Percentiles rank a stretch among this genome's conserved stretches.
These are phyloP conservation scores for Heliothis subflexa DNA, from an alignment of 1,140 invertebrate species.

Conservation along the genomic window DNA sequence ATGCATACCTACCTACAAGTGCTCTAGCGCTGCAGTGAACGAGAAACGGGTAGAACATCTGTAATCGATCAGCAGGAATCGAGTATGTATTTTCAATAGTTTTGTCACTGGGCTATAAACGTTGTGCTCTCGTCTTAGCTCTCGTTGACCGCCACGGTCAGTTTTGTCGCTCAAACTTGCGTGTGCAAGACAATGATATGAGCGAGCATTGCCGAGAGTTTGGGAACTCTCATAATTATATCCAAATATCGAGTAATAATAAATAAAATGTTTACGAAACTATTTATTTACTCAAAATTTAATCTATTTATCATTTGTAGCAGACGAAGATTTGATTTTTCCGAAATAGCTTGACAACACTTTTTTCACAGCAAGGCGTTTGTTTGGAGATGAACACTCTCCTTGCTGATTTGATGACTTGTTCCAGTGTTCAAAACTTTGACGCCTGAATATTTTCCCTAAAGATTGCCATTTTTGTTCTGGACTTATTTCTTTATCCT, in stretches of 20 bases:
- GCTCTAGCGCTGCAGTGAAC: too few species aligned
- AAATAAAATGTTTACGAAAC: conserved; percentile 33
- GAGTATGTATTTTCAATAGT: too few species aligned
- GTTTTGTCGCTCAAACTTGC: too few species aligned
- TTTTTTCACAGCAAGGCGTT: conserved; percentile 76
- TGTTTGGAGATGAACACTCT: conserved; percentile 70
- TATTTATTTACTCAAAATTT: conserved; percentile 54
- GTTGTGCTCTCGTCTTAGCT: too few species aligned
- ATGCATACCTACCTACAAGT: too few species aligned
- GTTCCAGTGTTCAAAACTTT: conserved; percentile 77
- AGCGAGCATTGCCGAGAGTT: not conserved
- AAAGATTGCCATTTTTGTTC: conserved; percentile 83
- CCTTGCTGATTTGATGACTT: conserved; percentile 68
- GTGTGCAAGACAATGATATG: too few species aligned
- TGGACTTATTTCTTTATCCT: conserved; percentile 70
- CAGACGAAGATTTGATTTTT: conserved; percentile 63
- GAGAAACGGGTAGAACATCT: too few species aligned
- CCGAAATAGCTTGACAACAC: conserved; percentile 74
- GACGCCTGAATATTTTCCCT: conserved; percentile 80
- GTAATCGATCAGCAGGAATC: too few species aligned
- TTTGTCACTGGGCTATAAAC: too few species aligned
- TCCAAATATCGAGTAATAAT: not conserved
- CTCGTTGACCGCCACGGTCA: too few species aligned
- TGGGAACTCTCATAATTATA: too few species aligned
- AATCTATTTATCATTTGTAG: conserved; percentile 64